Percentiles rank a stretch among this genome's conserved stretches.
Conservation (phyloP, 2,888 invertebrate species). For the Pseudococcus jackbeardsleyi region DNA sequence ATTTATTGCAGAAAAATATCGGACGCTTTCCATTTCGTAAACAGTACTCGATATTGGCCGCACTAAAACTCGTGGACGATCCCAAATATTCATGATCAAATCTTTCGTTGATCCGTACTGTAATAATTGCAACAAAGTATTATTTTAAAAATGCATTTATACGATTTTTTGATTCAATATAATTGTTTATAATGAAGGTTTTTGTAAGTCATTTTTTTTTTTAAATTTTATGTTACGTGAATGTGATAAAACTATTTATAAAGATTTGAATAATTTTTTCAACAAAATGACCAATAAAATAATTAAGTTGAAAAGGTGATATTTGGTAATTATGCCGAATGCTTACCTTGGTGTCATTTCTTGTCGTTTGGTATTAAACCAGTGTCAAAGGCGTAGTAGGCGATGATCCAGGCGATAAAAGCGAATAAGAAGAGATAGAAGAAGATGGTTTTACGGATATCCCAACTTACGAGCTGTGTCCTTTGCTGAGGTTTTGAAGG, state of each 20-base stretch:
- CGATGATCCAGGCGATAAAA: constrained; percentile 24
- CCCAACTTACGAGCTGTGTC: neutral
- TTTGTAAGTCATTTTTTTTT: constrained; percentile 40
- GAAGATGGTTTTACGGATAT: neutral
- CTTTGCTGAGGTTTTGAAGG: neutral
- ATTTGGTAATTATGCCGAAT: neutral
- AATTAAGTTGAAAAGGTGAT: neutral
- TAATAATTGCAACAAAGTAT: constrained; percentile 59
- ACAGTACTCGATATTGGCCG: constrained; percentile 63
- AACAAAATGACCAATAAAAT: neutral
- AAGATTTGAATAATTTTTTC: constrained; percentile 30
- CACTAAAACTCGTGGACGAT: constrained; percentile 50
- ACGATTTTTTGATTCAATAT: constrained; percentile 59
- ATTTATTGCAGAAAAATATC: constrained; percentile 60
- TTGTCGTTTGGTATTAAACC: constrained; percentile 34
- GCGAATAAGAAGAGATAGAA: constrained; percentile 28
- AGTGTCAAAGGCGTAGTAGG: constrained; percentile 28
- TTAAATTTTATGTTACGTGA: neutral
- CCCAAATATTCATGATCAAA: constrained; percentile 42
- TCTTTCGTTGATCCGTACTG: constrained; percentile 38
- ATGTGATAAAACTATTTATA: constrained; percentile 24
- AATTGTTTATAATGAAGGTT: constrained; percentile 57
- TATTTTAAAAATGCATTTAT: constrained; percentile 62
- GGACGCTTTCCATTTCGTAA: constrained; percentile 62
- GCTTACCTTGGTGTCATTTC: neutral